A percentile compares a stretch with the other conserved stretches of the same genome.
phyloP scores from a whole-genome alignment of 2,888 invertebrate genomes.

The Cheilosia urbana region DNA sequence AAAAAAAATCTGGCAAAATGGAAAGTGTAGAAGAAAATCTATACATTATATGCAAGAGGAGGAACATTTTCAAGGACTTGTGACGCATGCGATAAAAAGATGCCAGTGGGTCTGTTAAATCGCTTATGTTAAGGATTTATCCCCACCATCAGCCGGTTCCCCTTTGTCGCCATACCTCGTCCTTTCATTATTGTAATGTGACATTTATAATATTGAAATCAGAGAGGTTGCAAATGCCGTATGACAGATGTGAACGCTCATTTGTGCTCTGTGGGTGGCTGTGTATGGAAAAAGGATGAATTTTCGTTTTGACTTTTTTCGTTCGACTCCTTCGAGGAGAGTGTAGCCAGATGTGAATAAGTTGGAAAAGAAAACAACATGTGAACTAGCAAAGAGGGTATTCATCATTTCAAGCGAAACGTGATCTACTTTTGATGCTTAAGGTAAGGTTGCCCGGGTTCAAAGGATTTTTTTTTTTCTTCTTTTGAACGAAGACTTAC shows the following conservation, averaged over 20 bases:
- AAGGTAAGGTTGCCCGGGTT: not conserved
- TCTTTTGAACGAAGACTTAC: not conserved
- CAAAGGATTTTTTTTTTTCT: not conserved
- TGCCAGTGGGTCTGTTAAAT: conserved; percentile 45
- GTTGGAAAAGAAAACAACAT: conserved; percentile 2
- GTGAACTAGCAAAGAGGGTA: not conserved
- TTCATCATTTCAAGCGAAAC: conserved; percentile 7
- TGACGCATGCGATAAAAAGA: conserved; percentile 22
- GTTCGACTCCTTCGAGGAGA: not conserved
- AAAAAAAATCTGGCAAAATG: not conserved
- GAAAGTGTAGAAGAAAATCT: conserved; percentile 16
- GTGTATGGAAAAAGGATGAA: not conserved
- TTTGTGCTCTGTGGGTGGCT: conserved; percentile 14
- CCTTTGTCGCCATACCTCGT: not conserved
- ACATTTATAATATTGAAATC: conserved; percentile 60
- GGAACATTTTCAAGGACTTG: conserved; percentile 57
- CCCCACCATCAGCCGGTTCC: not conserved
- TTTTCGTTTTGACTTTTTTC: not conserved
- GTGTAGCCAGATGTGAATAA: conserved; percentile 26
- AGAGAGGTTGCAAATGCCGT: conserved; percentile 29
- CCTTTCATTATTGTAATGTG: conserved; percentile 54
- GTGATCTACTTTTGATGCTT: conserved; percentile 13
- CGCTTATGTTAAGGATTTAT: conserved; percentile 47
- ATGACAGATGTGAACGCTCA: conserved; percentile 57
- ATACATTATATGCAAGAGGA: conserved; percentile 1